These are phyloP conservation scores for Elymnias hypermnestra DNA, from an alignment of 1,140 invertebrate species.

Conservation along the genomic window DNA sequence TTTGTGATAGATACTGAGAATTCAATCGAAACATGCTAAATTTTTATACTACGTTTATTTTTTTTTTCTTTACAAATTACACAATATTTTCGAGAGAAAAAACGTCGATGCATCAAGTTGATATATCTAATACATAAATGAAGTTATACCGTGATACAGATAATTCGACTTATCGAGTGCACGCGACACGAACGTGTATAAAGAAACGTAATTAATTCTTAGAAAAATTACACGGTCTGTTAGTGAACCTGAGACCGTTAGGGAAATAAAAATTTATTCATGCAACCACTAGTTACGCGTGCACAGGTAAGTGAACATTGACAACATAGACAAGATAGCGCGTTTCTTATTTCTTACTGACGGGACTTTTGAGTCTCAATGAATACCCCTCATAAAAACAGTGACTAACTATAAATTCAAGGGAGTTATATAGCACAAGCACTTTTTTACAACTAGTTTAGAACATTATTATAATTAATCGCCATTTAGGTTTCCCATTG, in stretches of 20 bases:
- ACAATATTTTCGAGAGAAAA: constrained; percentile 22
- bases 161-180: neutral
- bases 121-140: constrained; percentile 20
- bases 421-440: too few species aligned
- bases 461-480: too few species aligned
- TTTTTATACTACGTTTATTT: constrained; percentile 14
- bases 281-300: neutral
- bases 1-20: constrained; percentile 22
- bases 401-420: too few species aligned
- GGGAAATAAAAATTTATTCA: too few species aligned
- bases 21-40: constrained; percentile 13
- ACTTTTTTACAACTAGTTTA: too few species aligned
- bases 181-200: neutral
- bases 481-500: too few species aligned
- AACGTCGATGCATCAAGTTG: constrained; percentile 24
- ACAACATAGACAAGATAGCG: neutral
- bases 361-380: too few species aligned
- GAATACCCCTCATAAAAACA: too few species aligned
- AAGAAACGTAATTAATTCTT: too few species aligned
- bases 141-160: neutral
- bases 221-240: too few species aligned
- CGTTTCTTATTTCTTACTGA: neutral
- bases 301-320: neutral
- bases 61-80: constrained; percentile 15
- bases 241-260: too few species aligned